Evolutionary conservation across 2,113 vertebrate genomes (phyloP).

Genomic region (Anarrhichthys ocellatus): DNA sequence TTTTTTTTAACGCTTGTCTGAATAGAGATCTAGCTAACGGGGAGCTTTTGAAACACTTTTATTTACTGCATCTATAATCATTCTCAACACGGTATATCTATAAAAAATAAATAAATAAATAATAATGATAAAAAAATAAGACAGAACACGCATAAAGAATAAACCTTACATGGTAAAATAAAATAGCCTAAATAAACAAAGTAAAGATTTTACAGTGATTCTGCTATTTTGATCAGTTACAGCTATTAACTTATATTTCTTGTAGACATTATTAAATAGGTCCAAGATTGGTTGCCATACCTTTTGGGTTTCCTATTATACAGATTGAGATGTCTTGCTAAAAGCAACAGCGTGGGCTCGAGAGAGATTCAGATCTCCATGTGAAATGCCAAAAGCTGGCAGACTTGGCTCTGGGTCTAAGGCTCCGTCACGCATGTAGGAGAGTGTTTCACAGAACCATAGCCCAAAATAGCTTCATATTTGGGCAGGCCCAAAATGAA

Average conservation of each 20-base stretch:
- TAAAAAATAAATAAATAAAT: background rate
- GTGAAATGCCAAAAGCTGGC: background rate
- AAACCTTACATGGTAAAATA: background rate
- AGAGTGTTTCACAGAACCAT: background rate
- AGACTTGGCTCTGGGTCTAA: background rate
- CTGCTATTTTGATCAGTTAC: background rate
- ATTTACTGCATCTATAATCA: conserved; percentile 27
- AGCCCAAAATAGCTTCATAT: background rate
- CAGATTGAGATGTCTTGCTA: background rate
- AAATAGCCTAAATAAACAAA: background rate
- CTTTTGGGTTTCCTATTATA: background rate
- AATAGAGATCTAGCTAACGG: conserved; percentile 14
- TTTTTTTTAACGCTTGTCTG: conserved; percentile 19
- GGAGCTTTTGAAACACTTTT: conserved; percentile 5
- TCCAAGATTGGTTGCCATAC: background rate
- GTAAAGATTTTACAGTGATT: background rate
- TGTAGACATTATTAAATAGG: background rate
- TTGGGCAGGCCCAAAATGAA: background rate
- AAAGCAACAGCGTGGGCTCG: background rate
- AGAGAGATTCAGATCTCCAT: background rate
- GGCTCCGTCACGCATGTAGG: background rate
- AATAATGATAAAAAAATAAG: background rate
- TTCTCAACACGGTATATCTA: background rate
- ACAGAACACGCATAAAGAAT: background rate
- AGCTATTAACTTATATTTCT: background rate